These are phyloP conservation scores for Cosmopolites sordidus DNA, from an alignment of 2,888 invertebrate species.

Conservation along the genomic window DNA sequence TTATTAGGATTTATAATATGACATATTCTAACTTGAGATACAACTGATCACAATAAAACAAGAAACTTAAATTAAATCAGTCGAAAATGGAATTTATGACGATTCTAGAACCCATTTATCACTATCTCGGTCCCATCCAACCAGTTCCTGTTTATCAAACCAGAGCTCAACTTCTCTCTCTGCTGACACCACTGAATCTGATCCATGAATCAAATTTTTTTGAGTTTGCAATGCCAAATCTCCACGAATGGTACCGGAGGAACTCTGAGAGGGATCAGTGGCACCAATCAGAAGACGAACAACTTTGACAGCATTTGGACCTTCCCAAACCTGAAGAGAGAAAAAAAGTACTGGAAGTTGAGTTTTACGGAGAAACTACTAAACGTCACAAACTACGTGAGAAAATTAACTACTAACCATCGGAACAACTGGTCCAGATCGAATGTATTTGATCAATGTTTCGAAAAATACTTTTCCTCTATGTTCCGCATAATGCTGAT, in stretches of 20 bases:
- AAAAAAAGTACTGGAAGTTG: background rate
- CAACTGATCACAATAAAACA: too few relatives aligned
- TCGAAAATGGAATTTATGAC: too few relatives aligned
- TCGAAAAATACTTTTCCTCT: slow-evolving; percentile 85
- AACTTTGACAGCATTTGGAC: slow-evolving; percentile 85
- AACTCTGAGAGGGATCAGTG: slow-evolving; percentile 90
- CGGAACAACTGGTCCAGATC: slow-evolving; percentile 86
- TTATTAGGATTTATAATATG: too few relatives aligned
- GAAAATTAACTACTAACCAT: slow-evolving; percentile 54
- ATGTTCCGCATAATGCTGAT: slow-evolving; percentile 91
- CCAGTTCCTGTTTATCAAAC: slow-evolving; percentile 81
- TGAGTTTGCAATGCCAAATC: slow-evolving; percentile 92
- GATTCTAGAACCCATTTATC: slow-evolving; percentile 85
- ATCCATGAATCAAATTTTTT: slow-evolving; percentile 94
- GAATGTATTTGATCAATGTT: slow-evolving; percentile 57
- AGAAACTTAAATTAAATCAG: too few relatives aligned
- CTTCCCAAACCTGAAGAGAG: slow-evolving; percentile 71
- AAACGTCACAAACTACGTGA: background rate
- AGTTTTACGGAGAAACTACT: background rate
- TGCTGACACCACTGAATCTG: slow-evolving; percentile 91
- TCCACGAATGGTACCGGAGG: slow-evolving; percentile 93
- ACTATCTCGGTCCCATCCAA: slow-evolving; percentile 74
- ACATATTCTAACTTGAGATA: too few relatives aligned
- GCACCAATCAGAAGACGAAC: slow-evolving; percentile 93
- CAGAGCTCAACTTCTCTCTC: slow-evolving; percentile 90